Percentiles rank a stretch among this genome's conserved stretches.
These are phyloP conservation scores for Oligia strigilis DNA, from an alignment of 2,888 invertebrate genomes.

Conservation along the genomic window DNA sequence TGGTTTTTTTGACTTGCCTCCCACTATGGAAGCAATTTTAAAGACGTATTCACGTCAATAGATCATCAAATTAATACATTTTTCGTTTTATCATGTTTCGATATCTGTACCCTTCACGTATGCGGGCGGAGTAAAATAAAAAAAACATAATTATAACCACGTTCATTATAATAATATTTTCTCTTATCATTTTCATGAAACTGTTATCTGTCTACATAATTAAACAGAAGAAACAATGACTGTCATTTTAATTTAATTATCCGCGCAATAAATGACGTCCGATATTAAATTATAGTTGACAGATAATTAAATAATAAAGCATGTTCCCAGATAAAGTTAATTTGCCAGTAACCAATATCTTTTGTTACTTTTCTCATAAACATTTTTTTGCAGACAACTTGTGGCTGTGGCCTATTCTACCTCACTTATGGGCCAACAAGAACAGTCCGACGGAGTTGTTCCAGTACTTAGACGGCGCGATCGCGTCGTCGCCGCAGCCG, in stretches of 20 bases:
- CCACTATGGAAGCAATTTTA: no score
- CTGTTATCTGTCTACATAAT: constrained; percentile 1
- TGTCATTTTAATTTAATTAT: constrained; percentile 24
- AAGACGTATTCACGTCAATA: no score
- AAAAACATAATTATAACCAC: not conserved
- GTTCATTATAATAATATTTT: not conserved
- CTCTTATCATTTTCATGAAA: constrained; percentile 6
- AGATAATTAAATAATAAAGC: constrained; percentile 28
- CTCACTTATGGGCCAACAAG: constrained; percentile 92
- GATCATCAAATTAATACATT: not conserved
- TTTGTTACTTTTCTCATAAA: not conserved
- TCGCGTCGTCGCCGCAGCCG: constrained; percentile 82
- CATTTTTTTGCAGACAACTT: constrained; percentile 86
- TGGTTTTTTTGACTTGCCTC: no score
- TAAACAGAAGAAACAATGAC: constrained; percentile 3
- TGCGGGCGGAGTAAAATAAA: not conserved
- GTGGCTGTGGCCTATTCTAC: constrained; percentile 92
- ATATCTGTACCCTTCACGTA: no score
- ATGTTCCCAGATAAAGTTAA: not conserved
- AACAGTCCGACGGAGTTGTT: constrained; percentile 82
- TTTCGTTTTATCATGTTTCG: no score
- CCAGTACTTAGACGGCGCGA: constrained; percentile 83
- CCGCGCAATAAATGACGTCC: not conserved
- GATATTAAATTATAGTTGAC: constrained; percentile 4
- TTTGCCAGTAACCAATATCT: constrained; percentile 1